Conservation (phyloP, 2,888 invertebrate genomes). For the Athalia cordata region DNA sequence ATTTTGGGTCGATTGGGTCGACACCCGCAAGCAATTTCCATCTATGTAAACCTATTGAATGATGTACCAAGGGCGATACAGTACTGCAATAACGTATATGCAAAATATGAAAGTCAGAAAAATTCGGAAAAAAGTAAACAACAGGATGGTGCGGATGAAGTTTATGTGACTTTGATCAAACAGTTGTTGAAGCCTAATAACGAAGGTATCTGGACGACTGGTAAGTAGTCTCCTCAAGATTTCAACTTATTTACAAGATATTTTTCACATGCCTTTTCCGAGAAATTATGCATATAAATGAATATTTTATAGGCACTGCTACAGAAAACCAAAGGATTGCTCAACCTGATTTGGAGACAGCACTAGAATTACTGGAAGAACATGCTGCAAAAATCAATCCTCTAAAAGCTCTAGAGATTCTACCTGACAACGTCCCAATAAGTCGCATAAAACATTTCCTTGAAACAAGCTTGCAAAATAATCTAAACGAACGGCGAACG, state of each 20-base stretch:
- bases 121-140: constrained; percentile 61
- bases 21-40: constrained; percentile 94
- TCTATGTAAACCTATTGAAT: constrained; percentile 91
- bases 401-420: constrained; percentile 83
- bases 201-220: constrained; percentile 61
- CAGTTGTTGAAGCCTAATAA: constrained; percentile 75
- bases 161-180: constrained; percentile 77
- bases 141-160: constrained; percentile 71
- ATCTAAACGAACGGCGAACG: constrained; percentile 83
- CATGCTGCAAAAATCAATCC: constrained; percentile 92
- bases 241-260: neutral
- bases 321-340: constrained; percentile 75
- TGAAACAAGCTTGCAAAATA: constrained; percentile 85
- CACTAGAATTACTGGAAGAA: constrained; percentile 86
- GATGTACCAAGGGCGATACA: constrained; percentile 88
- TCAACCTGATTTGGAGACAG: constrained; percentile 86
- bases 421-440: constrained; percentile 89
- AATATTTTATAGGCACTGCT: constrained; percentile 58
- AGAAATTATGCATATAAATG: constrained; percentile 34
- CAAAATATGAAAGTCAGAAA: constrained; percentile 67
- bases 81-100: constrained; percentile 87
- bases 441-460: constrained; percentile 85
- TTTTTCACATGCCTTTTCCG: neutral
- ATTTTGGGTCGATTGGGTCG: constrained; percentile 92
- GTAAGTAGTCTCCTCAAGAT: constrained; percentile 51